Base-by-base conservation (phyloP, 2,113 vertebrate species). In the Centropus unirufus region DNA sequence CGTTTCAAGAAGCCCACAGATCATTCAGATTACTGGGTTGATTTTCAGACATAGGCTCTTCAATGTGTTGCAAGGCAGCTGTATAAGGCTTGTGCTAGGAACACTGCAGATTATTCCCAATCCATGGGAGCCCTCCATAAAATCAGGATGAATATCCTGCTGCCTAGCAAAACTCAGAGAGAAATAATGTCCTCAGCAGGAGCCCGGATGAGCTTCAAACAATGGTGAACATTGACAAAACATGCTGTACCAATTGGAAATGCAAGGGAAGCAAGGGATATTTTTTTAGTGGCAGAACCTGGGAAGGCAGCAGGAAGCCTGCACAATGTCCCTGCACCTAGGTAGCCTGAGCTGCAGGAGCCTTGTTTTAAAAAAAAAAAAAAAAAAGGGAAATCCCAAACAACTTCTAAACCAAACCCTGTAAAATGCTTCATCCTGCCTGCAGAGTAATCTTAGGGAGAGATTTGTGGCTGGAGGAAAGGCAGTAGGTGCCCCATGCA, bases 111-210 rank as follows among this genome's bases (percentile, higher is more conserved):
- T 92, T 92, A 92, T 88, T 93, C 93, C 81, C 4, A 54, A 93
- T 93, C 79, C 32, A 23, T 93, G 92, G 66, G 88, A 96, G 69
- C 73, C 18, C 73, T 85, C 85, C 90, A 80, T 75, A 93, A 90
- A 95, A 86, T 46, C 94, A 94, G 92, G 83, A 97, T 89, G 79
- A 80, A 81, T 95, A 85, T 54, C 90, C 88, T 2, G 40, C 83
- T 90, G 88, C 76, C 68, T 90, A 26, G 20, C 52, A 46, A 92
- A 92, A 84, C 69, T 90, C 22, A 1, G 83, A 92, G 85, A 94
- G 94, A 90, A 94, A 87, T 88, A 75, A 90, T 75, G 92, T 84
- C 75, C 90, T 54, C 94, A 95, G 93, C 85, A 87, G 95, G 92
- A 84, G 85, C 34, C 62, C 5, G 5, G 68, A 70, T 75, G 70